Evolutionary conservation across 2,797 vertebrate species (phyloP).

Genomic region (Leptoclinus maculatus): DNA sequence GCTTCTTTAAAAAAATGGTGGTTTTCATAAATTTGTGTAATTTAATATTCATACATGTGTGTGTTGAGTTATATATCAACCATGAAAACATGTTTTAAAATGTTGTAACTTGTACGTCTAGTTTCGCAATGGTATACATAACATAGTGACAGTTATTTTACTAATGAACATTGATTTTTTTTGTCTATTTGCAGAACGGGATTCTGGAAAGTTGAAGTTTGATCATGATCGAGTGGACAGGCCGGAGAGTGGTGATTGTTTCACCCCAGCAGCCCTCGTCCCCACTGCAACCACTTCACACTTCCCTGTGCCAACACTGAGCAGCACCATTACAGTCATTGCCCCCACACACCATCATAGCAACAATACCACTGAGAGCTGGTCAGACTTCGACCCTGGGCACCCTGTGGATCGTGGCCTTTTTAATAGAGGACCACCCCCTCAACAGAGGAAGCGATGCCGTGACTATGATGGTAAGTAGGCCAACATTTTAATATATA

Average conservation of each 20-base stretch:
- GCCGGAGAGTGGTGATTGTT: constrained; percentile 88
- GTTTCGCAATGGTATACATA: neutral
- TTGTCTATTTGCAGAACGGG: constrained; percentile 86
- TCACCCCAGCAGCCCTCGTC: constrained; percentile 86
- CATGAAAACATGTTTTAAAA: neutral
- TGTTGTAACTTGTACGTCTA: neutral
- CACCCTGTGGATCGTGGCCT: constrained; percentile 90
- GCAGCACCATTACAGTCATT: constrained; percentile 97
- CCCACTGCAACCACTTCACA: constrained; percentile 88
- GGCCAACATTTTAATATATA: neutral
- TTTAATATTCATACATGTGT: too few relatives aligned
- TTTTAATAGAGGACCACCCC: constrained; percentile 88
- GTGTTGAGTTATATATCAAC: neutral
- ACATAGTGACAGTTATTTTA: too few relatives aligned
- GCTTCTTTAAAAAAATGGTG: neutral
- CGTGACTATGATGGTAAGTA: constrained; percentile 91
- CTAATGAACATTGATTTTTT: neutral
- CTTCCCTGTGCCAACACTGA: constrained; percentile 94
- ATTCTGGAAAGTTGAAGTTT: constrained; percentile 92
- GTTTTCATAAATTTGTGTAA: neutral
- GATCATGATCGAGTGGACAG: constrained; percentile 91
- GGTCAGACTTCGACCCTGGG: constrained; percentile 93
- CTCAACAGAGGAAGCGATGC: constrained; percentile 93
- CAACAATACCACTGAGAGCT: constrained; percentile 95
- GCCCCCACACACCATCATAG: constrained; percentile 93